Conservation (phyloP, 1,140 invertebrate species). For the Trissolcus basalis region DNA sequence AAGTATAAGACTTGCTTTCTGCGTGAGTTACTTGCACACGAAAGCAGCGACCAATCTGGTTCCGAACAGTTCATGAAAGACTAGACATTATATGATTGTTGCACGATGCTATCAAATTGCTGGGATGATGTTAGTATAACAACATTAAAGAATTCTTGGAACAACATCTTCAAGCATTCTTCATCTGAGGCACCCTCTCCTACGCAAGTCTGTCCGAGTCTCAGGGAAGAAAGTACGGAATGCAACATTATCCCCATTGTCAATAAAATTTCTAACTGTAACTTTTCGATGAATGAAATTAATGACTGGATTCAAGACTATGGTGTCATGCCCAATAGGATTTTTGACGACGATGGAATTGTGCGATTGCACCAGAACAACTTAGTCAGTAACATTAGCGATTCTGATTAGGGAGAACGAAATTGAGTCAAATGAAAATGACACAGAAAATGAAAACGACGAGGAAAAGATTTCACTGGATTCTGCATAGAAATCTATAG, state of each 20-base stretch:
- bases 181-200: background rate
- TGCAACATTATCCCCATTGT: conserved; percentile 5
- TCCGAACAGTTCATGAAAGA: too few relatives aligned
- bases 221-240: background rate
- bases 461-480: conserved; percentile 1
- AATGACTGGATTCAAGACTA: conserved; percentile 7
- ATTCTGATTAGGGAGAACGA: too few relatives aligned
- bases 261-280: conserved; percentile 2
- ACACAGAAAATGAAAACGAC: conserved; percentile 4
- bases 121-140: too few relatives aligned
- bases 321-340: conserved; percentile 1
- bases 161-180: background rate
- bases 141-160: too few relatives aligned
- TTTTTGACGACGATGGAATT: conserved; percentile 1
- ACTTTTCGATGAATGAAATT: conserved; percentile 6
- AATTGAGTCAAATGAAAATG: conserved; percentile 4
- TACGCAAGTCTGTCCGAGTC: background rate
- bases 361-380: conserved; percentile 1
- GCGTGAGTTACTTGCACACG: too few relatives aligned
- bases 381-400: background rate
- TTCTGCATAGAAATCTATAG: conserved; percentile 8
- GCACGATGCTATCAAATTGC: too few relatives aligned
- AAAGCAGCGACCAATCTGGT: too few relatives aligned
- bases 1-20: too few relatives aligned
- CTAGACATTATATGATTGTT: too few relatives aligned